phyloP scores from a whole-genome alignment of 2,797 vertebrate genomes.

The Silurus aristotelis region DNA sequence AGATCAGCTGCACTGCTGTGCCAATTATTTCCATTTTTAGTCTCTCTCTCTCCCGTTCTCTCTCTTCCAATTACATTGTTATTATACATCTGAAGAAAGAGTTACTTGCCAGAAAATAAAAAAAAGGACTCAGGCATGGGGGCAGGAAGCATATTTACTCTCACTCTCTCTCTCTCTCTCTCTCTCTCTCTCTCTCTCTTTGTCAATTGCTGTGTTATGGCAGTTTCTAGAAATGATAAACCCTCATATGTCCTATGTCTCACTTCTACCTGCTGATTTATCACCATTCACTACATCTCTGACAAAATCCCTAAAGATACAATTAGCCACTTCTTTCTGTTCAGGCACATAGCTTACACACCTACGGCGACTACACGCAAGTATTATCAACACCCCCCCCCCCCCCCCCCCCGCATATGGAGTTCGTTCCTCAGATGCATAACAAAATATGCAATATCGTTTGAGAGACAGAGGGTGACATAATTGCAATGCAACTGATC shows the following conservation, averaged over 20 bases:
- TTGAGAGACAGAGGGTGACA: background rate
- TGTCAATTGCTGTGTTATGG: constrained; percentile 9
- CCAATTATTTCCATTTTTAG: constrained; percentile 50
- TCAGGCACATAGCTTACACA: constrained; percentile 51
- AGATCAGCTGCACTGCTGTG: constrained; percentile 49
- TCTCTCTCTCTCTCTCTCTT: background rate
- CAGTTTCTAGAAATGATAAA: constrained; percentile 48
- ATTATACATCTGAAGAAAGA: constrained; percentile 59
- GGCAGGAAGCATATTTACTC: constrained; percentile 36
- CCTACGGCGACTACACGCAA: constrained; percentile 58
- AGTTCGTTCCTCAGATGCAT: constrained; percentile 56
- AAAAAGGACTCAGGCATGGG: constrained; percentile 59
- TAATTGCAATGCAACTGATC: background rate
- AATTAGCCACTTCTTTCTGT: constrained; percentile 68
- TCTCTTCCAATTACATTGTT: constrained; percentile 51
- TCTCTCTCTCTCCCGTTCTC: constrained; percentile 7
- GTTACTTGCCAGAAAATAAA: constrained; percentile 62
- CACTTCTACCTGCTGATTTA: constrained; percentile 69
- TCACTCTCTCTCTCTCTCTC: constrained; percentile 5
- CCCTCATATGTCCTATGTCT: constrained; percentile 58
- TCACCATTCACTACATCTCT: constrained; percentile 66
- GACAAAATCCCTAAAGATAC: constrained; percentile 79
- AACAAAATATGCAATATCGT: constrained; percentile 58
- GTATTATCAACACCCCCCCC: constrained; percentile 56
- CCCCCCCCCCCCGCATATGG: constrained; percentile 40